Evolutionary conservation across 1,140 invertebrate species (phyloP), one percentile per base, ranked within the genome.

Genomic region (Drosophila ogumai): DNA sequence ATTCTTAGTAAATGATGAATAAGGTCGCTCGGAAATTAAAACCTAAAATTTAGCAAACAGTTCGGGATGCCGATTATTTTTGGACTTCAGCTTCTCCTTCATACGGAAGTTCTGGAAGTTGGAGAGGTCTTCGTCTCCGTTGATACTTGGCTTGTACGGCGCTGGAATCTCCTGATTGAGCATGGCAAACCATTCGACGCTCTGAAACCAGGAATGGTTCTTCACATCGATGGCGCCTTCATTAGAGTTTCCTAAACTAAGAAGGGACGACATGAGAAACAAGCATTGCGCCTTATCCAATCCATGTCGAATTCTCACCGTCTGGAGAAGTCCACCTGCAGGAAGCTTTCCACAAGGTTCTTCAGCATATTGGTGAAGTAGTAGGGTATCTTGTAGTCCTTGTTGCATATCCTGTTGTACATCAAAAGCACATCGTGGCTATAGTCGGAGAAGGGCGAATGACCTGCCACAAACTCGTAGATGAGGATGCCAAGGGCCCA

Each of bases 401-500:
- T 95, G 2, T 94, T 84, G 8, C 98, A 95, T 50, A 98, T 97
- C 90, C 95, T 96, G 90, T 98, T 97, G 93, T 98, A 99, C 31
- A 98, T 97, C 87, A 97, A 96, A 93, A 98, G 96, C 0, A 96
- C 96, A 68, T 97, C 96, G 15, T 95, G 94, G 60, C 61, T 79
- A 22, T 71, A 65, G 1, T 95, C 94, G 73, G 95, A 96, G 92
- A 99, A 99, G 0, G 98, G 98, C 1, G 96, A 94, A 79, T 95
- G 95, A 0, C 97, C 97, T 13, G 96, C 95, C 57, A 95, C 95
- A 95, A 98, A 97, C 93, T 97, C 97, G 91, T 95, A 97, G 1
- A 97, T 93, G 8, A 99, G 93, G 0, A 99, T 96, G 1, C 98
- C 98, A 54, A 98, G 95, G n/a, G 98, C 97, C 98, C 98, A 99